Evolutionary conservation across 1,140 invertebrate species (phyloP).

Genomic region (Calephelis nemesis): DNA sequence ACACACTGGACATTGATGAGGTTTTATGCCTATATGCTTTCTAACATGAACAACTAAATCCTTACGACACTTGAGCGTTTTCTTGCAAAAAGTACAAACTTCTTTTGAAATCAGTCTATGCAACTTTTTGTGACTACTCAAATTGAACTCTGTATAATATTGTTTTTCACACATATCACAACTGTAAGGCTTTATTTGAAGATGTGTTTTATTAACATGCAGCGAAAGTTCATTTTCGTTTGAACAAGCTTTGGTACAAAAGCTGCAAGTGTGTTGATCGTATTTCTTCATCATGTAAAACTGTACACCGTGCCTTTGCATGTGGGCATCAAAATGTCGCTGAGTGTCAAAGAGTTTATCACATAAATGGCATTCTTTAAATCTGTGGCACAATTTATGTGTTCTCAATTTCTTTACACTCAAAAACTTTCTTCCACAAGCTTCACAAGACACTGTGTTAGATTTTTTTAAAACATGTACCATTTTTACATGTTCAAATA

Average conservation of each 20-base stretch:
- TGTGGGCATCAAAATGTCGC: slow-evolving; percentile 45
- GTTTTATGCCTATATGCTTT: slow-evolving; percentile 61
- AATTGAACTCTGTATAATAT: slow-evolving; percentile 59
- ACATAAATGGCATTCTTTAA: slow-evolving; percentile 52
- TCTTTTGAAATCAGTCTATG: slow-evolving; percentile 54
- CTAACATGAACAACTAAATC: slow-evolving; percentile 61
- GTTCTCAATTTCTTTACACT: slow-evolving; percentile 37
- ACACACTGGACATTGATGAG: slow-evolving; percentile 55
- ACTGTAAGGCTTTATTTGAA: slow-evolving; percentile 68
- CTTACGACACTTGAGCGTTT: slow-evolving; percentile 52
- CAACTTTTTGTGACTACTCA: slow-evolving; percentile 57
- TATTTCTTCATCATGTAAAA: slow-evolving; percentile 34
- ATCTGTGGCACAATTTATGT: slow-evolving; percentile 46
- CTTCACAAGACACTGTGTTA: slow-evolving; percentile 38
- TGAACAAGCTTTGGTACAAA: slow-evolving; percentile 60
- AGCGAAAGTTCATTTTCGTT: slow-evolving; percentile 59
- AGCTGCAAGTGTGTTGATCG: slow-evolving; percentile 53
- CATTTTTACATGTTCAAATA: slow-evolving; percentile 60
- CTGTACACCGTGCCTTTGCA: slow-evolving; percentile 55
- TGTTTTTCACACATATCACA: slow-evolving; percentile 68
- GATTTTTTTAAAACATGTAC: slow-evolving; percentile 42
- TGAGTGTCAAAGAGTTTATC: slow-evolving; percentile 51
- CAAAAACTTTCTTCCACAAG: slow-evolving; percentile 47
- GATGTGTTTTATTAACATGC: slow-evolving; percentile 66
- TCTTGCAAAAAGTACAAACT: slow-evolving; percentile 56